Conservation (phyloP, 2,113 vertebrate genomes). For the Mesoclemmys tuberculata region DNA sequence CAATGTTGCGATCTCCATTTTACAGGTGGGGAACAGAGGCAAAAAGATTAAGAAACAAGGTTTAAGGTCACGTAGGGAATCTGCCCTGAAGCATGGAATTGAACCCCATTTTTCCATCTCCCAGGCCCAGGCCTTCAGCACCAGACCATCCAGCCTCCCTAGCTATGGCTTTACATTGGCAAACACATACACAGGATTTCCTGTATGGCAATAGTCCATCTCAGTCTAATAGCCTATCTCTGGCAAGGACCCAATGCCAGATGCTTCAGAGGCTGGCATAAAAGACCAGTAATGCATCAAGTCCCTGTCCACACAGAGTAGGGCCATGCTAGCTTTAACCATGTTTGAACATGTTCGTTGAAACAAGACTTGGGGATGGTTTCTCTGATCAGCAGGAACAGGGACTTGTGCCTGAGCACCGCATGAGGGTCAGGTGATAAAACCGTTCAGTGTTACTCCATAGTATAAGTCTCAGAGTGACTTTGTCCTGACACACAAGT, state of each 20-base stretch:
- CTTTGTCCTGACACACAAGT: too few species aligned
- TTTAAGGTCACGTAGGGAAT: background rate
- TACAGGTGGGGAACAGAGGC: background rate
- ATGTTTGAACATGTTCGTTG: background rate
- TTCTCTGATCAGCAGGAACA: background rate
- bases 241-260: background rate
- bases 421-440: background rate
- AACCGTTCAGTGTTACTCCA: background rate
- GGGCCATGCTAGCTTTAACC: background rate
- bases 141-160: rapidly evolving
- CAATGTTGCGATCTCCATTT: background rate
- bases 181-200: background rate
- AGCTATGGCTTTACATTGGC: background rate
- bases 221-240: background rate
- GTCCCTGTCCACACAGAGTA: background rate
- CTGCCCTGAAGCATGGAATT: background rate
- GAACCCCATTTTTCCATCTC: background rate
- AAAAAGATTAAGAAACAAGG: background rate
- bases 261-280: background rate
- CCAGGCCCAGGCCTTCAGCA: background rate
- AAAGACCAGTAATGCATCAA: background rate
- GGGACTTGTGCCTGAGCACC: background rate
- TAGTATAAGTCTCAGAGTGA: background rate
- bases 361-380: background rate
- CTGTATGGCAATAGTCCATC: background rate